Base-by-base conservation (phyloP, 2,113 vertebrate genomes). In the Oncorhynchus gorbuscha region DNA sequence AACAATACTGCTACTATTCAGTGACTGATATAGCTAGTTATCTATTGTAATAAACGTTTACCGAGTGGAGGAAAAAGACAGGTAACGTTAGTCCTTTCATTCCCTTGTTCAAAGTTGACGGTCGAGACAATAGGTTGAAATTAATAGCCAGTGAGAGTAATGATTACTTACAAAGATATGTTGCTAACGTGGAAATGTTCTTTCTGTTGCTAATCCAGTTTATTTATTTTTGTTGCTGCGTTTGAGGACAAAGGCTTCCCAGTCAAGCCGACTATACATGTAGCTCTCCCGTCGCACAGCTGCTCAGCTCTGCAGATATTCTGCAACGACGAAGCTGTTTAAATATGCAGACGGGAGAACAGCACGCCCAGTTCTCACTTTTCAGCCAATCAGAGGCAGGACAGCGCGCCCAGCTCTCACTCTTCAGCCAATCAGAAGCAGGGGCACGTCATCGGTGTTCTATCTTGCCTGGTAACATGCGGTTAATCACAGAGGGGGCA, bases 391-490 rank as follows among this genome's bases (percentile, higher is more conserved):
- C 77, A 87, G 73, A 84, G 86, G 76, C 72, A 28, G 28, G 28
- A 75, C 1, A 35, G 76, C 86, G 83, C 91, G 88, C 91, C 92
- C 74, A 3, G 1, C 0, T 0, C 0, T 0, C 26, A 2, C 26
- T 51, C 30, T 24, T 55, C 83, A 32, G 64, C 97, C 97, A 97
- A 97, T 97, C 77, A 87, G 73, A 84, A 85, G 76, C 72, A 28
- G 88, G 92, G 89, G 92, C 97, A 97, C 97, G 97, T 95, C 94
- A 93, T 82, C 94, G 90, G 90, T 89, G 94, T 95, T 93, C 88
- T 93, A 90, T 92, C 95, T 93, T 97, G 96, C 97, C 96, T 93
- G 93, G 97, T 94, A 94, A 98, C 96, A 95, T 84, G 85, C 86
- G 85, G 6, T 3, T 89, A 77, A 77, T 74, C 82, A 76, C n/a